Percentiles rank a stretch among this genome's conserved stretches.
Evolutionary conservation across 2,113 vertebrate genomes (phyloP).

Genomic region (Otus sunia): DNA sequence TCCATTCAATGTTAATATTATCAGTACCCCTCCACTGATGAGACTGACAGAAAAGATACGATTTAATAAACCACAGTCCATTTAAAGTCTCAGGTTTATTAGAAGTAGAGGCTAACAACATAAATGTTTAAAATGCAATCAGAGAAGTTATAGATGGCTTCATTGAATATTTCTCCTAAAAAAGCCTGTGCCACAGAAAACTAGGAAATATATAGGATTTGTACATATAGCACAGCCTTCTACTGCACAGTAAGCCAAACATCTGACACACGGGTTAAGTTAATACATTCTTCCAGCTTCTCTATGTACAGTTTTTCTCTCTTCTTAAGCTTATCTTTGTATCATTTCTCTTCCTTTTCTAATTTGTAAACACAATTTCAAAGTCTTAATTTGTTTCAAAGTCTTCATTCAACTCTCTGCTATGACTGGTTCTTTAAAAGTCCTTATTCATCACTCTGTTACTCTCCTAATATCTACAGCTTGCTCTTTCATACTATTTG

Average conservation of each 20-base stretch:
- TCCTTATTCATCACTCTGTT: background rate
- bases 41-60: background rate
- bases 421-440: background rate
- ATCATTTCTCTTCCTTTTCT: background rate
- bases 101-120: conserved; percentile 27
- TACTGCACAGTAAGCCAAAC: background rate
- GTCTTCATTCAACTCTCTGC: background rate
- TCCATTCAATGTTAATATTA: background rate
- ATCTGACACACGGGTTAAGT: background rate
- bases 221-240: background rate
- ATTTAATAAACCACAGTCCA: conserved; percentile 49
- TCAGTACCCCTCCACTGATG: background rate
- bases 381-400: background rate
- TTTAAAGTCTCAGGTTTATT: conserved; percentile 57
- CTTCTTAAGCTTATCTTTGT: background rate
- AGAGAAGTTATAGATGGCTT: conserved; percentile 30
- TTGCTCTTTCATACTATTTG: background rate
- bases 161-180: background rate
- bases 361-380: background rate
- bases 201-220: background rate
- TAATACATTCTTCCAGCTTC: background rate
- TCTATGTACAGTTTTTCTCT: background rate
- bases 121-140: conserved; percentile 62
- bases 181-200: background rate
- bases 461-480: background rate